Evolutionary conservation across 1,140 invertebrate species (phyloP), one percentile per base, ranked within the genome.

Genomic region (Periplaneta americana): DNA sequence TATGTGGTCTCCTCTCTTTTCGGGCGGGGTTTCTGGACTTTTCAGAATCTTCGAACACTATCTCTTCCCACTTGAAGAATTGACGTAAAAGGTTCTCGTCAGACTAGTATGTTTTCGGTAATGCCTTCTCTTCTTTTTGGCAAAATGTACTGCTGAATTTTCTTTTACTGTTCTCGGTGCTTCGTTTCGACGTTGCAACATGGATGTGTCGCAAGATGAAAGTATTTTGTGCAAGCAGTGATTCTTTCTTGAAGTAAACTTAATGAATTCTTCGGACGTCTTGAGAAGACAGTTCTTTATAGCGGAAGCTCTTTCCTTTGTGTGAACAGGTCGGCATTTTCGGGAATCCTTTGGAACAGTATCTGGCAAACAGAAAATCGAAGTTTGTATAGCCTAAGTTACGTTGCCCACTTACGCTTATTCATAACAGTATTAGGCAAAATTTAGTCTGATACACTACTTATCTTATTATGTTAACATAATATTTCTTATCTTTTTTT

Each of bases 281-380:
- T 76, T 76, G 31, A 17, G 32, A 76, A n/a, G 18, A 31, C 2
- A n/a, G 2, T 76, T 79, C 17, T 79, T 33, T 37, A 79, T 34
- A 79, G 32, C 35, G 36, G 77, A 79, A 79, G 77, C 36, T 79
- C 77, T 79, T 79, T 79, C 77, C 77, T 35, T 79, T 32, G 77
- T 79, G 77, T 15, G 77, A 79, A 79, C 77, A 79, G 13, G 77
- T 79, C 77, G 35, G 77, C 34, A 79, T 79, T 79, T 79, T 79
- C 35, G 77, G 77, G 35, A 79, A 79, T 79, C 77, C 36, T 79
- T 35, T 79, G 11, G 77, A 22, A 79, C 15, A 79, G 36, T 79
- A 35, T 34, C 35, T 79, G 33, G 35, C 13, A 31, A 79, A 79
- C 77, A 79, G 33, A 79, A 79, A 79, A 37, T 35, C 22, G 77